Evolutionary conservation across 2,888 invertebrate species (phyloP), one percentile per base, ranked within the genome.

Genomic region (Morinoia aosen): DNA sequence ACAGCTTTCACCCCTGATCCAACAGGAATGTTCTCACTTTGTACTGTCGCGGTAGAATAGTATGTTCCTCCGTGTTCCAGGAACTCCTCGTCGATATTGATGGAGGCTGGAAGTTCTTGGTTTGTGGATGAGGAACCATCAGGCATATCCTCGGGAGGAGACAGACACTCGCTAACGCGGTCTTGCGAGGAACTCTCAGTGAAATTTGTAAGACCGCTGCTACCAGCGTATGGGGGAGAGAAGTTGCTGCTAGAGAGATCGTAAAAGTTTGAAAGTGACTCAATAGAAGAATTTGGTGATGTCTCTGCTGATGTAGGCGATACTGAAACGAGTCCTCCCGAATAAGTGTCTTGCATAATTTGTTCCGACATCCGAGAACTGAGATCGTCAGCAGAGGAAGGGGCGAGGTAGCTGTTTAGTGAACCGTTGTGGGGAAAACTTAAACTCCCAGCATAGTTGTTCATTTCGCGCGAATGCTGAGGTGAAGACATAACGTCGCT

Each of bases 221-320:
- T 76, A 19, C 33, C 25, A 0, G 76, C 19, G 33, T 33, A 76
- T 10, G 76, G 19, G 10, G 76, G 76, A 14, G 90, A 90, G 48
- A 90, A 40, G 48, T 90, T 90, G 40, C 90, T 48, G 39, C 19
- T 39, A 10, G 90, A 48, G 39, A 48, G 16, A 90, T 93, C 93
- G 93, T 12, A 93, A 57, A 58, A 93, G 16, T 56, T 93, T 33
- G 93, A 93, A 12, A 58, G 40, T 12, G 93, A 93, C 39, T 93
- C 93, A 12, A 58, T 93, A 7, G 93, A 93, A 33, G 93, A 93
- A 33, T 93, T 93, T 10, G 93, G 57, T 33, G 93, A 93, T 8
- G 93, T 39, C 10, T 58, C 57, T 39, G 11, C 33, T 33, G 93
- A 93, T 16, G 58, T 19, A 33, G 93, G 93, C 25, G 93, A 93